These are phyloP conservation scores for Drosophila kambysellisi DNA, from an alignment of 2,888 invertebrate species.

Conservation along the genomic window DNA sequence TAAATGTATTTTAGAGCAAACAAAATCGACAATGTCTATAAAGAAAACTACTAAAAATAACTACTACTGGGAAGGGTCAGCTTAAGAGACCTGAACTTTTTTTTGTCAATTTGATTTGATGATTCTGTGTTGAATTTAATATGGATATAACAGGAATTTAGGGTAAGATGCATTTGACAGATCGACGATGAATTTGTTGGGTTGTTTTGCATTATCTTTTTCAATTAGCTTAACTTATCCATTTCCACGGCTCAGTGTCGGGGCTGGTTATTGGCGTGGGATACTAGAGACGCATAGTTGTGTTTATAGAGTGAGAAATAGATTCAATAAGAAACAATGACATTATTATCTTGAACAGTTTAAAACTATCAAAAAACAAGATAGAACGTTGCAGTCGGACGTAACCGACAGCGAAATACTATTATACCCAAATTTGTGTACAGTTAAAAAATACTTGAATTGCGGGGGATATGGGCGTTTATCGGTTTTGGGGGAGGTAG, in stretches of 20 bases:
- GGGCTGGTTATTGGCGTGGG: conserved; percentile 95
- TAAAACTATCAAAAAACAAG: conserved; percentile 17
- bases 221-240: conserved; percentile 87
- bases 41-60: conserved; percentile 1
- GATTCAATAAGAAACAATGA: conserved; percentile 62
- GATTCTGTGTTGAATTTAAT: conserved; percentile 28
- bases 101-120: conserved; percentile 23
- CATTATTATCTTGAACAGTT: conserved; percentile 43
- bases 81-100: conserved; percentile 42
- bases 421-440: too few species aligned
- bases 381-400: too few species aligned
- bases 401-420: too few species aligned
- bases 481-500: too few species aligned
- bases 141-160: conserved; percentile 31
- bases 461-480: too few species aligned
- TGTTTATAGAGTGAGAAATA: conserved; percentile 48
- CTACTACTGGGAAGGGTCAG: conserved; percentile 1
- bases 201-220: conserved; percentile 86
- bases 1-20: not conserved
- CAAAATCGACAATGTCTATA: conserved; percentile 16
- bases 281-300: conserved; percentile 87
- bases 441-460: too few species aligned
- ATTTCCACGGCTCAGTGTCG: conserved; percentile 95
- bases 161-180: conserved; percentile 18
- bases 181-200: conserved; percentile 26